A percentile compares a stretch with the other conserved stretches of the same genome.
These are phyloP conservation scores for Nephrotoma guestfalica DNA, from an alignment of 2,888 invertebrate species.

Conservation along the genomic window DNA sequence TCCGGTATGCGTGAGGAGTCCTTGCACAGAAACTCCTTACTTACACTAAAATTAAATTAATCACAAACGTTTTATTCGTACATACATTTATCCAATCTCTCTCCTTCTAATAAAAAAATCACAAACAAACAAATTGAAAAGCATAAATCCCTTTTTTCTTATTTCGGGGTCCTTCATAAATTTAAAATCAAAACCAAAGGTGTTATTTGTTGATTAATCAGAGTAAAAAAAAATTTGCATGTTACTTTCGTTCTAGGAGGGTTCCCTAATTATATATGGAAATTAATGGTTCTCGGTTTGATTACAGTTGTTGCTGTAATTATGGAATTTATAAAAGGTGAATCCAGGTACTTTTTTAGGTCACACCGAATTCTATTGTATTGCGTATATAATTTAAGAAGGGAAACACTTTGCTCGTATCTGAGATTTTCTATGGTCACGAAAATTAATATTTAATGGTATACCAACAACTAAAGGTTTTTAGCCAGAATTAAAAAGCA, in stretches of 20 bases:
- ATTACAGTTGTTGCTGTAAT: neutral
- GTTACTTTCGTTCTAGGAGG: neutral
- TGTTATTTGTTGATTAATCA: neutral
- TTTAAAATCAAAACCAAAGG: neutral
- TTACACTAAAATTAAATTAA: neutral
- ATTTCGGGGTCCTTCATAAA: neutral
- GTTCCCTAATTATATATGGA: neutral
- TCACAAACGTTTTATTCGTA: neutral
- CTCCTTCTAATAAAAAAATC: neutral
- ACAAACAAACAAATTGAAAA: neutral
- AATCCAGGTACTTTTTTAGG: neutral
- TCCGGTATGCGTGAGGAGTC: neutral
- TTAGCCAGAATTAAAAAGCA: neutral
- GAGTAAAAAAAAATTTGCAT: neutral
- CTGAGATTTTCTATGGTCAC: neutral
- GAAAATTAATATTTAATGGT: neutral
- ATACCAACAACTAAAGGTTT: neutral
- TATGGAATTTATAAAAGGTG: neutral
- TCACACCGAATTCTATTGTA: neutral
- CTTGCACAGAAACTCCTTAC: neutral
- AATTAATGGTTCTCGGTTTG: neutral
- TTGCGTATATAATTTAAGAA: neutral
- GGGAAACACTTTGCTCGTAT: neutral
- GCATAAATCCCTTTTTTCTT: neutral
- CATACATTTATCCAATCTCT: neutral